Percentiles rank a stretch among this genome's conserved stretches.
These are phyloP conservation scores for Schizaphis graminum DNA, from an alignment of 2,888 invertebrate genomes.

Conservation along the genomic window DNA sequence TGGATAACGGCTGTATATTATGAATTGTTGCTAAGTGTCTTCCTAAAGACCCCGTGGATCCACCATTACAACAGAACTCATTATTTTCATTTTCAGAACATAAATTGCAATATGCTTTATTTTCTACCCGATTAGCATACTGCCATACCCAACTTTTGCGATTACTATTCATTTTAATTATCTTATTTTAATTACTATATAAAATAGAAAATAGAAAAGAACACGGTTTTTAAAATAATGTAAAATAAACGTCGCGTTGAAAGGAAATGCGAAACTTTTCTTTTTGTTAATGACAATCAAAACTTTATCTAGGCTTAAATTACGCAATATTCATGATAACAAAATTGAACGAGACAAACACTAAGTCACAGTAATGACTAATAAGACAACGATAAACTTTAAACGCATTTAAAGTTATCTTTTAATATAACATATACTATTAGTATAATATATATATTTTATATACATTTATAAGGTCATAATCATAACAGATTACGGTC, in stretches of 20 bases:
- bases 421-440: neutral
- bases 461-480: neutral
- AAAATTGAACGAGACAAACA: conserved; percentile 31
- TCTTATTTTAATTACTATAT: neutral
- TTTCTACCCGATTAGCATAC: conserved; percentile 26
- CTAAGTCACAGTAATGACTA: neutral
- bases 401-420: neutral
- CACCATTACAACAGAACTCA: neutral
- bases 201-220: conserved; percentile 13
- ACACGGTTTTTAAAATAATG: conserved; percentile 9
- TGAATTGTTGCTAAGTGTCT: too few relatives aligned
- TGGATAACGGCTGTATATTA: too few relatives aligned
- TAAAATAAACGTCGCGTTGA: conserved; percentile 7
- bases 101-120: conserved; percentile 37
- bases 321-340: conserved; percentile 23
- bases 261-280: neutral
- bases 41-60: too few relatives aligned
- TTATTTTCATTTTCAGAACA: conserved; percentile 10
- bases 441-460: neutral
- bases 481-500: too few relatives aligned
- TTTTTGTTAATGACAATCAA: conserved; percentile 38
- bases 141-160: conserved; percentile 39
- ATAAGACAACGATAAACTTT: neutral
- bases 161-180: conserved; percentile 26
- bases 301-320: conserved; percentile 32